These are phyloP conservation scores for Melanotaenia boesemani DNA, from an alignment of 2,797 vertebrate species.

Conservation along the genomic window DNA sequence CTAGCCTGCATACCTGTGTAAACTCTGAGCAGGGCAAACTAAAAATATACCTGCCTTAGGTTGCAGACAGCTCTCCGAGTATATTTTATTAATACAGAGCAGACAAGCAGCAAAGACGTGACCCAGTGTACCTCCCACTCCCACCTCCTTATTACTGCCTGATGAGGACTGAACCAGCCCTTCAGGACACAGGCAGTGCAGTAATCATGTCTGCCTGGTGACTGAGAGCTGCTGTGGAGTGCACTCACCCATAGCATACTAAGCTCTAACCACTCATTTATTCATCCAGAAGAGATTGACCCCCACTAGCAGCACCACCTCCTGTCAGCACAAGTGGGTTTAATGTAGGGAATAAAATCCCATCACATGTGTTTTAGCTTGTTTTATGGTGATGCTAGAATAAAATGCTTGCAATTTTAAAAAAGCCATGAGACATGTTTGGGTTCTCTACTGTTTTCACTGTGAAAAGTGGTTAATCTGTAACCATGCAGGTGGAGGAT, in stretches of 20 bases:
- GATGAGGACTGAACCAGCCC: conserved; percentile 63
- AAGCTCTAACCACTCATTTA: conserved; percentile 48
- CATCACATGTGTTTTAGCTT: not conserved
- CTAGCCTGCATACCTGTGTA: not conserved
- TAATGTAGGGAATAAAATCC: conserved; percentile 16
- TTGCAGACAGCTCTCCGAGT: conserved; percentile 15
- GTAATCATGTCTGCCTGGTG: conserved; percentile 67
- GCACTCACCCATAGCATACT: conserved; percentile 36
- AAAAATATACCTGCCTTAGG: conserved; percentile 25
- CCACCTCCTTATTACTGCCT: conserved; percentile 59
- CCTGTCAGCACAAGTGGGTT: conserved; percentile 27
- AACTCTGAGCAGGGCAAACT: not conserved
- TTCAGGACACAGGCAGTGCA: conserved; percentile 36
- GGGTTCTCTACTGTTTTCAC: too few relatives aligned
- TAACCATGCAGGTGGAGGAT: not conserved
- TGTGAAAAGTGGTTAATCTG: too few relatives aligned
- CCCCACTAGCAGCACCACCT: conserved; percentile 30
- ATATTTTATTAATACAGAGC: conserved; percentile 59
- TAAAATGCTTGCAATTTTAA: too few relatives aligned
- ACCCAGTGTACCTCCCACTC: conserved; percentile 39
- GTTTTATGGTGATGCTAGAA: not conserved
- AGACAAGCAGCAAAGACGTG: conserved; percentile 37
- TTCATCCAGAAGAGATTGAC: conserved; percentile 57
- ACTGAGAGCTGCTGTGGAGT: conserved; percentile 34
- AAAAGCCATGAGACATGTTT: too few relatives aligned